phyloP scores from a whole-genome alignment of 2,888 invertebrate genomes.

The Bembecia ichneumoniformis region DNA sequence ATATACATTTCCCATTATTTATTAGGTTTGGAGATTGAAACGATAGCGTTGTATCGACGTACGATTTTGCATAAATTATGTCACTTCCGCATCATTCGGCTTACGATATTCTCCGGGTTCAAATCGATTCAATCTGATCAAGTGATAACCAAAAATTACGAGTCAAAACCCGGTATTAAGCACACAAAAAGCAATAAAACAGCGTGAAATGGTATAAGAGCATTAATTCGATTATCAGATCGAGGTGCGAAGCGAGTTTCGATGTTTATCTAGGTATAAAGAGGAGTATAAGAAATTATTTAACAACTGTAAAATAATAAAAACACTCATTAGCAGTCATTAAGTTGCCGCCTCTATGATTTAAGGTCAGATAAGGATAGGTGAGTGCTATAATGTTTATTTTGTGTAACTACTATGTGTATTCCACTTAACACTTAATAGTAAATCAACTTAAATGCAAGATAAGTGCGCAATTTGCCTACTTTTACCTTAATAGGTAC shows the following conservation, averaged over 20 bases:
- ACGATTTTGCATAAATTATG: conserved; percentile 15
- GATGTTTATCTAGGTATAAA: conserved; percentile 72
- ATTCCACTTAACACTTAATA: neutral
- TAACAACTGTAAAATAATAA: conserved; percentile 70
- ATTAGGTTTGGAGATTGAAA: neutral
- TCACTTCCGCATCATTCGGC: conserved; percentile 21
- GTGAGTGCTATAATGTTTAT: conserved; percentile 42
- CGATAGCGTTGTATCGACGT: neutral
- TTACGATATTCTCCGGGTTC: conserved; percentile 17
- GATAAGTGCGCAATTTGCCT: neutral
- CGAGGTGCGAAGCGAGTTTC: conserved; percentile 70
- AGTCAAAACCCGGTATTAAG: conserved; percentile 56
- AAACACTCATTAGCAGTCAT: conserved; percentile 70
- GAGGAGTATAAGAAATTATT: conserved; percentile 70
- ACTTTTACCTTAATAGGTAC: neutral
- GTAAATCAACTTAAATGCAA: neutral
- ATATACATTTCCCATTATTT: neutral
- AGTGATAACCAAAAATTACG: conserved; percentile 66
- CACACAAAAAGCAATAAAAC: conserved; percentile 65
- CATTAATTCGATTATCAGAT: conserved; percentile 72
- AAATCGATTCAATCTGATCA: conserved; percentile 61
- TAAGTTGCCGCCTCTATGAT: conserved; percentile 63
- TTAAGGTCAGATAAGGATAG: conserved; percentile 51
- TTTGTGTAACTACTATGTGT: conserved; percentile 47
- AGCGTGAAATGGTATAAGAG: conserved; percentile 68